Evolutionary conservation across 2,797 vertebrate genomes (phyloP).

Genomic region (Phylloscopus collybita): DNA sequence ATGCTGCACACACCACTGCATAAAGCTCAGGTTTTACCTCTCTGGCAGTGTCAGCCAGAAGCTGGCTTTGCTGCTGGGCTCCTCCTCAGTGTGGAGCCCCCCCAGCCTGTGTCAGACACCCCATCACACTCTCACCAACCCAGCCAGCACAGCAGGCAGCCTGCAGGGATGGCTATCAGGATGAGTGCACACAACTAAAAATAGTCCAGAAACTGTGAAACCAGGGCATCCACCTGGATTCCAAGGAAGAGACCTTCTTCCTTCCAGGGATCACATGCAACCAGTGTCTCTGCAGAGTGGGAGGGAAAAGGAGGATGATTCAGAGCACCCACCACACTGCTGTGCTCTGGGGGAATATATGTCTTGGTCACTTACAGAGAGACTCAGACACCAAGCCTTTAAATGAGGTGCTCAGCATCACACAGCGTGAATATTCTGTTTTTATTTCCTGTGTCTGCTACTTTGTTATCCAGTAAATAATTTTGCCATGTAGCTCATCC

Average conservation of each 20-base stretch:
- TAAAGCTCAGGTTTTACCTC: constrained; percentile 26
- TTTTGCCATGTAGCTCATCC: background rate
- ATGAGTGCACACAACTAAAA: background rate
- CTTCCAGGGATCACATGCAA: background rate
- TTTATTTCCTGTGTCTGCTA: background rate
- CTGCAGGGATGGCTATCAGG: background rate
- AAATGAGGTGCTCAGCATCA: background rate
- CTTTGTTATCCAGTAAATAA: background rate
- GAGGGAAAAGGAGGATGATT: background rate
- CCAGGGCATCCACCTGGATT: background rate
- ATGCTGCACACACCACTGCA: background rate
- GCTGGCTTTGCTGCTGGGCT: background rate
- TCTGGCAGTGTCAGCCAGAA: background rate
- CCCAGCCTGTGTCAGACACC: background rate
- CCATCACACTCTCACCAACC: background rate
- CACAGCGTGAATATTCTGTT: background rate
- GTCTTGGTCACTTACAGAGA: background rate
- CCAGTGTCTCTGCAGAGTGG: background rate
- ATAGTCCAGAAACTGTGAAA: background rate
- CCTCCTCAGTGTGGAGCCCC: background rate
- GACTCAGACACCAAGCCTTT: background rate
- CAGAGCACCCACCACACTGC: background rate
- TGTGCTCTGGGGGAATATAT: background rate
- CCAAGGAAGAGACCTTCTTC: background rate
- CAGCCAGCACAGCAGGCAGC: background rate